Evolutionary conservation across 2,113 vertebrate species (phyloP), one percentile per base, ranked within the genome.

Genomic region (Macquaria ambigua): DNA sequence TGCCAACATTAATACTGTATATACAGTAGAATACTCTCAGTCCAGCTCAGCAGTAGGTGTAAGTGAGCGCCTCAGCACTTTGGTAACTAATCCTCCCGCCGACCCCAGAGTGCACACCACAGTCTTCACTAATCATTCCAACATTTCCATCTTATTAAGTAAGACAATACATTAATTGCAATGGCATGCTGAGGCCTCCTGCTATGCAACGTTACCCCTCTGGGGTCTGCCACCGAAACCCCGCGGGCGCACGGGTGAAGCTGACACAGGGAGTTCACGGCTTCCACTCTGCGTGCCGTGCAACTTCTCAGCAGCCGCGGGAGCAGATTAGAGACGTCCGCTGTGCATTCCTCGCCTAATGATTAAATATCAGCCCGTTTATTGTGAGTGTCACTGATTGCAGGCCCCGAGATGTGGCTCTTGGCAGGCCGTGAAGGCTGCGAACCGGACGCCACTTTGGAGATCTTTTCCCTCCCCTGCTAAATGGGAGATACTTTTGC

Each of bases 81-180:
- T 7, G 74, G 85, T 85, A 87, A 91, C 84, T 89, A 91, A 88
- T 82, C 84, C 82, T 78, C 84, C 77, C 81, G 37, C 72, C 73
- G 66, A 82, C 81, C 79, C 81, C 76, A 59, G 70, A 87, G 88
- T 77, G 64, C 82, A 55, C 84, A 66, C 73, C 82, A 68, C 88
- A 67, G 72, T 89, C 92, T 74, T 80, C 77, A 80, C 93, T 92
- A 94, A 95, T 93, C 88, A 84, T 70, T 89, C 87, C 90, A 91
- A 90, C 77, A 82, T 92, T 94, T 95, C 88, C 90, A 91, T 85
- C 89, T 87, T 89, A 91, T 93, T 93, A 92, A 77, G 92, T 92
- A 92, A 94, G 92, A 94, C 92, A 94, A 92, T 89, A 90, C 90
- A 88, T 93, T 93, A 93, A 94, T 89, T 93, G 89, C 90, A 83